These are phyloP conservation scores for Drosophila birchii DNA, from an alignment of 2,888 invertebrate genomes.

Conservation along the genomic window DNA sequence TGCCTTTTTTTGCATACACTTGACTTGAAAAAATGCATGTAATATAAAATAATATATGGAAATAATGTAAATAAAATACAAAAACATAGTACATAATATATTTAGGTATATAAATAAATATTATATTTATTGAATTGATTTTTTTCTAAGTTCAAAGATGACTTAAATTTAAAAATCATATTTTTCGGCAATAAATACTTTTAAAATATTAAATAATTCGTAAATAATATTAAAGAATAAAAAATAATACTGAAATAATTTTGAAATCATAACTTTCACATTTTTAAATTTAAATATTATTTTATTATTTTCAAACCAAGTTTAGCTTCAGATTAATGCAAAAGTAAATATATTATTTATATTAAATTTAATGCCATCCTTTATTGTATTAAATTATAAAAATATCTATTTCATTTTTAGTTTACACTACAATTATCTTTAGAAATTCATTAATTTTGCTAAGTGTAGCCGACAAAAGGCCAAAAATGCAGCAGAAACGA, in stretches of 20 bases:
- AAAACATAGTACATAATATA: neutral
- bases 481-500: conserved; percentile 44
- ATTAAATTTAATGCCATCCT: neutral
- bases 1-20: conserved; percentile 18
- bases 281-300: neutral
- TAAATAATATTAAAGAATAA: neutral
- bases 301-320: neutral
- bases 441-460: neutral
- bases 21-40: neutral
- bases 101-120: neutral
- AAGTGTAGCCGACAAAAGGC: conserved; percentile 41
- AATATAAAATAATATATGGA: neutral
- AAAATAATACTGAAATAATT: neutral
- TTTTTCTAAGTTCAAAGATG: neutral
- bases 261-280: neutral
- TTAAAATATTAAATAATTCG: neutral
- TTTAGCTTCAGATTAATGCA: neutral
- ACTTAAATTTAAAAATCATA: neutral
- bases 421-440: neutral
- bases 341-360: accelerated
- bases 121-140: neutral
- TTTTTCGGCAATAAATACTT: neutral
- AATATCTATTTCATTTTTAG: no score
- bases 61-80: neutral
- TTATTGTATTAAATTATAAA: neutral